phyloP scores from a whole-genome alignment of 2,113 vertebrate genomes.

The Sigmodon hispidus region DNA sequence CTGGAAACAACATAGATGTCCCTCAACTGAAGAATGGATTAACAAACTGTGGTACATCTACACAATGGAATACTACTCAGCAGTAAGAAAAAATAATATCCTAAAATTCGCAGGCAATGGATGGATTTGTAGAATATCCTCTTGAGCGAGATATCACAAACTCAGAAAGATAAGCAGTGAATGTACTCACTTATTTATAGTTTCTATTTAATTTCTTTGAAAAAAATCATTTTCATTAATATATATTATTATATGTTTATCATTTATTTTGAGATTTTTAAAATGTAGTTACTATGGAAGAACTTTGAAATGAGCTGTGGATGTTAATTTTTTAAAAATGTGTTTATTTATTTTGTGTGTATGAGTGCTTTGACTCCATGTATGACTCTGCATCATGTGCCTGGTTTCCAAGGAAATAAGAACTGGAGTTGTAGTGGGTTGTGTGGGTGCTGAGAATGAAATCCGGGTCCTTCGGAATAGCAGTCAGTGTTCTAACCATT shows the following conservation, averaged over 20 bases:
- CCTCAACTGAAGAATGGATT: too few species aligned
- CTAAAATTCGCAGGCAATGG: too few species aligned
- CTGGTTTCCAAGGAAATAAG: neutral
- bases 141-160: too few species aligned
- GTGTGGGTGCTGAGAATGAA: neutral
- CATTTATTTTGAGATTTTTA: constrained; percentile 28
- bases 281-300: neutral
- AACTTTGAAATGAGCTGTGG: neutral
- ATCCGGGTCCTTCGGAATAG: neutral
- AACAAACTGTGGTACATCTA: too few species aligned
- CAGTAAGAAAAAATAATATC: too few species aligned
- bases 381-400: neutral
- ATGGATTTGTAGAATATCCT: too few species aligned
- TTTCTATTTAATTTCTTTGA: constrained; percentile 33
- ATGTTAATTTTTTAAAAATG: neutral
- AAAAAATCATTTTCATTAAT: constrained; percentile 8
- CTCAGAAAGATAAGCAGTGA: too few species aligned
- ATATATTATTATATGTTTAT: neutral
- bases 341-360: neutral
- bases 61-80: too few species aligned
- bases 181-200: constrained; percentile 37
- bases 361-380: neutral
- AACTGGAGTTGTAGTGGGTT: neutral
- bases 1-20: too few species aligned
- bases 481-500: neutral